These are phyloP conservation scores for Dorcus hopei DNA, from an alignment of 2,888 invertebrate genomes.

Conservation along the genomic window DNA sequence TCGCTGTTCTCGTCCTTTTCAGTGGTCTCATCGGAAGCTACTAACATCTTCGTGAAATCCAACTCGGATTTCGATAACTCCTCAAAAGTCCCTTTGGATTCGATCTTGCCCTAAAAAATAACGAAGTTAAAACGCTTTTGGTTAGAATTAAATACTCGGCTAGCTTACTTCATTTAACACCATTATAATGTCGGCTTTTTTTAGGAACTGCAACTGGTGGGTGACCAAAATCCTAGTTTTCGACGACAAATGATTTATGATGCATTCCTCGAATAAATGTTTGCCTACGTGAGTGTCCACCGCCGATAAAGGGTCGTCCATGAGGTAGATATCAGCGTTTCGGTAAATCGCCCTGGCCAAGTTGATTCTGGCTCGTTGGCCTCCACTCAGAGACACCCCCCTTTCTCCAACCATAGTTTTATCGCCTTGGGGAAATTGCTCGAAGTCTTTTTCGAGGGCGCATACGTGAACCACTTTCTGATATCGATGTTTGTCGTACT, in stretches of 20 bases:
- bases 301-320: conserved; percentile 79
- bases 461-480: conserved; percentile 57
- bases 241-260: conserved; percentile 53
- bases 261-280: conserved; percentile 73
- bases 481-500: conserved; percentile 50
- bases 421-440: conserved; percentile 56
- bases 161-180: conserved; percentile 53
- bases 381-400: conserved; percentile 75
- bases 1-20: conserved; percentile 47
- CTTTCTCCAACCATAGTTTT: conserved; percentile 63
- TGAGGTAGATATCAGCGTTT: conserved; percentile 70
- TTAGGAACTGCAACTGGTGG: conserved; percentile 67
- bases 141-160: conserved; percentile 17
- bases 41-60: conserved; percentile 56
- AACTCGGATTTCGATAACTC: conserved; percentile 57
- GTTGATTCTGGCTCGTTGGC: conserved; percentile 77
- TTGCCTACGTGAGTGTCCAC: conserved; percentile 76
- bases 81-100: conserved; percentile 59
- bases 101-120: conserved; percentile 52
- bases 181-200: conserved; percentile 54
- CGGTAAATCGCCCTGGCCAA: conserved; percentile 75
- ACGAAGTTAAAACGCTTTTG: background rate
- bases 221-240: conserved; percentile 67
- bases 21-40: conserved; percentile 29
- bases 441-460: conserved; percentile 62